Evolutionary conservation across 2,113 vertebrate species (phyloP).

Genomic region (Poeciliopsis retropinna): DNA sequence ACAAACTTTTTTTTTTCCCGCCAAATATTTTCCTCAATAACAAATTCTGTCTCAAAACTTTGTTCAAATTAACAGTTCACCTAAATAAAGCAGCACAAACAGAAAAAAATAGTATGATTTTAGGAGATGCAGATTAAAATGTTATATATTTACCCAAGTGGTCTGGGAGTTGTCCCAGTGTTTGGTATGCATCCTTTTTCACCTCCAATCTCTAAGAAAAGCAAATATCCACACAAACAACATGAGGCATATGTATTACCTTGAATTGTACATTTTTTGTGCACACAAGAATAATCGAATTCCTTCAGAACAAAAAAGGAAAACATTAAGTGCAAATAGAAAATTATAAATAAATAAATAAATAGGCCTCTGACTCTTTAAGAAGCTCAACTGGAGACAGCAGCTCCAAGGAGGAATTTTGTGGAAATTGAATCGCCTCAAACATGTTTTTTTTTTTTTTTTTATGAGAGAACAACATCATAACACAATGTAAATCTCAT

Average conservation of each 20-base stretch:
- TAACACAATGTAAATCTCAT: too few relatives aligned
- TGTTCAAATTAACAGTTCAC: too few relatives aligned
- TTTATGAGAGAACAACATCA: too few relatives aligned
- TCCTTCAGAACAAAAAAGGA: too few relatives aligned
- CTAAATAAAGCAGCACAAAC: neutral
- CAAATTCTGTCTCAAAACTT: neutral
- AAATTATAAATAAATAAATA: too few relatives aligned
- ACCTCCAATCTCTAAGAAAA: slow-evolving; percentile 38
- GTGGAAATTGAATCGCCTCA: too few relatives aligned
- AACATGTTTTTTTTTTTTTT: too few relatives aligned
- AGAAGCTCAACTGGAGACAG: too few relatives aligned
- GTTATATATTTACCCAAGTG: slow-evolving; percentile 37
- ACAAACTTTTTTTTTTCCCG: neutral
- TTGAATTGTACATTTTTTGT: neutral
- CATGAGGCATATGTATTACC: neutral
- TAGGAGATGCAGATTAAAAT: neutral
- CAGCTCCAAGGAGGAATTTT: too few relatives aligned
- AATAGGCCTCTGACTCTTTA: too few relatives aligned
- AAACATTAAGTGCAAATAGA: too few relatives aligned
- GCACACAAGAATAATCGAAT: neutral
- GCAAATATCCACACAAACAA: neutral
- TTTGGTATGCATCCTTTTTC: slow-evolving; percentile 9
- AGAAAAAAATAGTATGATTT: neutral
- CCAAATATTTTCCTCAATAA: neutral
- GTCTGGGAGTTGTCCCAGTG: slow-evolving; percentile 20